These are phyloP conservation scores for Plutomurus gul DNA, from an alignment of 1,140 invertebrate genomes.

Conservation along the genomic window DNA sequence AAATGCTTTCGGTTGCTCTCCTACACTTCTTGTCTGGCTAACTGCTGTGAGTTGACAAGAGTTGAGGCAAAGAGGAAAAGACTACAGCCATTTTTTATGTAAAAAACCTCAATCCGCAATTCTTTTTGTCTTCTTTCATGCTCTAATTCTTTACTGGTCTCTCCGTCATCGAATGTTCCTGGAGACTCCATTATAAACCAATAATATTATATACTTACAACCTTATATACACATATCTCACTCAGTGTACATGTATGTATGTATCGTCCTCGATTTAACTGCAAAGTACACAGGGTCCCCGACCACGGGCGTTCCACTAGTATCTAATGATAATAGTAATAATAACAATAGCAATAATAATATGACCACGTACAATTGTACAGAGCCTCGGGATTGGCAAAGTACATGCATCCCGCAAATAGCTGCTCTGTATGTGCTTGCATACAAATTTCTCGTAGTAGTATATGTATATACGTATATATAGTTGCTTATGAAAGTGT, in stretches of 20 bases:
- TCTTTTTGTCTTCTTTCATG: constrained; percentile 22
- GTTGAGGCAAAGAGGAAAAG: not conserved
- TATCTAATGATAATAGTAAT: no score
- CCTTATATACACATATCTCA: not conserved
- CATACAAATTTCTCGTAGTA: no score
- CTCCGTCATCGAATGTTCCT: not conserved
- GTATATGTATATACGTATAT: no score
- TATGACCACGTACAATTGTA: no score
- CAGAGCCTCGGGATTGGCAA: no score
- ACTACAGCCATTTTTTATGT: not conserved
- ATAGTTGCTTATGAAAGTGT: no score
- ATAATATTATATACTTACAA: not conserved
- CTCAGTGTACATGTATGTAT: not conserved
- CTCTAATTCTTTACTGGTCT: constrained; percentile 14
- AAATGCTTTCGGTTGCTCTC: constrained; percentile 15
- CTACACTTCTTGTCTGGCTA: not conserved
- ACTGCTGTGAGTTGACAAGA: constrained; percentile 1
- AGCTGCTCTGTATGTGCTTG: no score
- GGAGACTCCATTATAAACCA: constrained; percentile 6
- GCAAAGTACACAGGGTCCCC: no score
- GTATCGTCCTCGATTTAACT: no score
- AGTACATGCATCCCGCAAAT: no score
- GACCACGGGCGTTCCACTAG: no score
- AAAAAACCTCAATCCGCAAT: constrained; percentile 24
- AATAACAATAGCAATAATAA: no score